phyloP scores from a whole-genome alignment of 2,797 vertebrate genomes.

The Neosilurus mollespiculum region DNA sequence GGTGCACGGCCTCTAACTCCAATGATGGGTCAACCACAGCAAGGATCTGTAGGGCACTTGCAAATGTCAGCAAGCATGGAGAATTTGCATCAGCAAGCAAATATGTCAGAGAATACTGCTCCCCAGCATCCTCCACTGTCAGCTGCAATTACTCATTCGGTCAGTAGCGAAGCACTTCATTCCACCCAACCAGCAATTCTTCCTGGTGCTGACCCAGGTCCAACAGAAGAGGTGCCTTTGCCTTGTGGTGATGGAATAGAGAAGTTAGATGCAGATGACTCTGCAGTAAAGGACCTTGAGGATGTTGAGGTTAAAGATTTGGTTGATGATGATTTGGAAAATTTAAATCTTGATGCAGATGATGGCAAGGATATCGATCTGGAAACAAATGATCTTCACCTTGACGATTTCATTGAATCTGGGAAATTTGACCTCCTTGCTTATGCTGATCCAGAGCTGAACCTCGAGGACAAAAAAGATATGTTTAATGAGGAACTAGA shows the following conservation, averaged over 20 bases:
- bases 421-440: conserved; percentile 97
- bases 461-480: conserved; percentile 93
- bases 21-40: conserved; percentile 64
- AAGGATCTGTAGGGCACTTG: conserved; percentile 64
- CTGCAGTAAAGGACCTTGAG: conserved; percentile 92
- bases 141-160: conserved; percentile 66
- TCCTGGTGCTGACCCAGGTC: conserved; percentile 56
- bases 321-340: conserved; percentile 90
- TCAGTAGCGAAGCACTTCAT: conserved; percentile 65
- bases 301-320: conserved; percentile 97
- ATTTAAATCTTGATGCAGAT: conserved; percentile 90
- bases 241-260: conserved; percentile 74
- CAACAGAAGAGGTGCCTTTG: conserved; percentile 60
- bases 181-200: conserved; percentile 58
- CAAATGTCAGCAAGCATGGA: conserved; percentile 70
- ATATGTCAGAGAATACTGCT: conserved; percentile 61
- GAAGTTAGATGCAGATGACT: conserved; percentile 89
- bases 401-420: conserved; percentile 90
- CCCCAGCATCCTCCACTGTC: conserved; percentile 69
- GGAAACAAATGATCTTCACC: conserved; percentile 91
- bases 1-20: conserved; percentile 69
- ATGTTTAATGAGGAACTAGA: conserved; percentile 96
- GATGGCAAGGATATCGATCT: conserved; percentile 92
- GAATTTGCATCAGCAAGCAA: conserved; percentile 70
- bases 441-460: conserved; percentile 93